Evolutionary conservation across 23 tunicate species (phyloP), one percentile per base, ranked within the genome.

Genomic region (Oikopleura vanhoeffeni): DNA sequence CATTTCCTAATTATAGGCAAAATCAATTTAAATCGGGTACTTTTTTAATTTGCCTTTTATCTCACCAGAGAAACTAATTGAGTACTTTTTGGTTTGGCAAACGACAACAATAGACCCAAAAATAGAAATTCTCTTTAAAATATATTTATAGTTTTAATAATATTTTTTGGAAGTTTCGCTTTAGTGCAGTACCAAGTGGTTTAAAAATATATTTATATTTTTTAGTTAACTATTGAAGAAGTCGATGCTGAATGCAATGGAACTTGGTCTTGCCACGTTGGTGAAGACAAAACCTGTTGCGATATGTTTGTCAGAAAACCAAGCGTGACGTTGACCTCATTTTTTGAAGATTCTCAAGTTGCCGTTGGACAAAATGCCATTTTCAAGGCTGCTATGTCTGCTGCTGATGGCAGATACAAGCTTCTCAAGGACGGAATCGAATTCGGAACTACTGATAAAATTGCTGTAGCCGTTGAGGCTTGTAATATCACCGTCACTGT

Each of bases 251-350:
- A 76, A n/a, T 91, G 90, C 49, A 87, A 88, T 71, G 86, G 91
- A 34, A 32, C 89, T 1, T 90, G 83, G 71, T 67, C 95, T 18
- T 89, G 94, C 76, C 86, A 85, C 30, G 98, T 93, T 40, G 98
- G 98, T 36, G 90, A 89, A 39, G 98, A 93, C 76, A 76, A 84
- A 40, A 90, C 98, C 40, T 41, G 91, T 0, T 93, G 98, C 58
- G 98, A 93, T 41, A 84, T 93, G 0, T 93, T 93, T 83, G 98
- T 93, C 0, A 87, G 92, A 93, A 93, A 84, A 83, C 98, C 94
- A 41, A 88, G 89, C 0, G 90, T 89, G 0, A 88, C 91, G 1
- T 75, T 93, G 40, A 84, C 89, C 0, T 88, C 86, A 85, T 94
- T 94, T 39, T 85, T 93, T 27, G 87, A 89, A 76, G 98, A 93